phyloP scores from a whole-genome alignment of 1,140 invertebrate species.

The Lasioglossum baleicum region DNA sequence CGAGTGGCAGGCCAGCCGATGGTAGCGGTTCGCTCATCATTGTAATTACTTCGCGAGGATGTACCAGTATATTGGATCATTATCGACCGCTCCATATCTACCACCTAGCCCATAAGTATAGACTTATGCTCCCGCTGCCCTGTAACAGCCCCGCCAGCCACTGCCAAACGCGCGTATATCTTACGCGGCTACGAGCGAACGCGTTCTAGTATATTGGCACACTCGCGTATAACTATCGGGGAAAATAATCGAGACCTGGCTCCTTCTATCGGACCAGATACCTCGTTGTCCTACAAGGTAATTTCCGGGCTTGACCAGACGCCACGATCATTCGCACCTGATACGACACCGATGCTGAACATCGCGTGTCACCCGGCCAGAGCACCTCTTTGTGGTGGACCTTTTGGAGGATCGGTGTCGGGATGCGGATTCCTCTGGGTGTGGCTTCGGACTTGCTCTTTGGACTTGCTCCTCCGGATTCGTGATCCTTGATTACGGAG shows the following conservation, averaged over 20 bases:
- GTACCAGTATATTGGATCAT: conserved; percentile 78
- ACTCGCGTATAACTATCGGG: background rate
- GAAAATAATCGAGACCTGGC: conserved; percentile 6
- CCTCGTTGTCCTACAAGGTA: conserved; percentile 15
- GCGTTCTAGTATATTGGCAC: conserved; percentile 2
- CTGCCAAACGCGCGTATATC: conserved; percentile 37
- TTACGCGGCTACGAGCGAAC: background rate
- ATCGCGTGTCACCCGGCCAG: background rate
- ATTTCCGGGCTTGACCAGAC: background rate
- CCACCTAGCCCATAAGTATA: conserved; percentile 75
- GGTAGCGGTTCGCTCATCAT: conserved; percentile 77
- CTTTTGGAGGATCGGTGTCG: background rate
- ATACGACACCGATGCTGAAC: background rate
- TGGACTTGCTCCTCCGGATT: too few species aligned
- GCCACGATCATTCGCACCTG: background rate
- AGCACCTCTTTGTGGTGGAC: background rate
- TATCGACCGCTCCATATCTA: conserved; percentile 77
- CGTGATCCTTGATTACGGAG: background rate
- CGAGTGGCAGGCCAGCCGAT: conserved; percentile 51
- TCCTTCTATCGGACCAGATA: conserved; percentile 4
- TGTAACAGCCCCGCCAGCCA: conserved; percentile 18
- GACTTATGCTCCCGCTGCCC: conserved; percentile 59
- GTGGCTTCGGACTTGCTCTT: background rate
- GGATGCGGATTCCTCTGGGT: background rate
- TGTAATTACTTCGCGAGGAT: conserved; percentile 78